Conservation (phyloP, 2,888 invertebrate genomes). For the Spicauda simplicius region DNA sequence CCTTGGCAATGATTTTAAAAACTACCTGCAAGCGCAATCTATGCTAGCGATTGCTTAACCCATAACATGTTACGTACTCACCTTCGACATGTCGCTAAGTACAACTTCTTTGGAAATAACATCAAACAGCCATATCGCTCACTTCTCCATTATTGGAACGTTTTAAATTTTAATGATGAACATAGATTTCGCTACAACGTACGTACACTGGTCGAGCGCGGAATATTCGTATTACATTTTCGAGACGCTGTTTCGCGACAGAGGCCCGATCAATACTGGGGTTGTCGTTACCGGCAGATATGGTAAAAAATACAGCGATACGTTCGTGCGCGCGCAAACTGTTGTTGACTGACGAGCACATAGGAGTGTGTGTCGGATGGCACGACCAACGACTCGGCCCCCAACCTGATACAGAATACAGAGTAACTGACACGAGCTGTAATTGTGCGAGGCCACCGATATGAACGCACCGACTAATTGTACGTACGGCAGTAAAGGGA, state of each 20-base stretch:
- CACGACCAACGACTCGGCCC: constrained; percentile 48
- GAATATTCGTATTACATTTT: constrained; percentile 66
- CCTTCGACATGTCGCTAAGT: constrained; percentile 77
- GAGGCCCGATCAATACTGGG: constrained; percentile 79
- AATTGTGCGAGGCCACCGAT: constrained; percentile 44
- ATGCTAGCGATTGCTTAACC: constrained; percentile 46
- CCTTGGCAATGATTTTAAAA: constrained; percentile 59
- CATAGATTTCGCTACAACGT: constrained; percentile 43
- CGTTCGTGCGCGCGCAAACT: constrained; percentile 76
- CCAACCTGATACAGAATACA: constrained; percentile 40
- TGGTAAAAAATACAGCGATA: constrained; percentile 67
- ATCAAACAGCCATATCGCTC: constrained; percentile 48
- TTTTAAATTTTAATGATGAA: constrained; percentile 14
- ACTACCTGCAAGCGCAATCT: constrained; percentile 61
- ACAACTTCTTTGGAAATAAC: constrained; percentile 35
- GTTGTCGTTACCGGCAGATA: constrained; percentile 65
- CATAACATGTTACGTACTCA: constrained; percentile 53
- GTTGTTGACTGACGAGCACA: constrained; percentile 77
- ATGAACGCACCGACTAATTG: constrained; percentile 41
- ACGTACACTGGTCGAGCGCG: constrained; percentile 58
- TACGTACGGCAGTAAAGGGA: constrained; percentile 38
- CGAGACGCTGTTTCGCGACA: constrained; percentile 68
- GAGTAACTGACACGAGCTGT: constrained; percentile 44
- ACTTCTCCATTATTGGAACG: constrained; percentile 54
- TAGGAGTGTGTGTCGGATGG: constrained; percentile 55